Percentiles rank a stretch among this genome's conserved stretches.
phyloP scores from a whole-genome alignment of 2,888 invertebrate species.

The Thelaira solivaga region DNA sequence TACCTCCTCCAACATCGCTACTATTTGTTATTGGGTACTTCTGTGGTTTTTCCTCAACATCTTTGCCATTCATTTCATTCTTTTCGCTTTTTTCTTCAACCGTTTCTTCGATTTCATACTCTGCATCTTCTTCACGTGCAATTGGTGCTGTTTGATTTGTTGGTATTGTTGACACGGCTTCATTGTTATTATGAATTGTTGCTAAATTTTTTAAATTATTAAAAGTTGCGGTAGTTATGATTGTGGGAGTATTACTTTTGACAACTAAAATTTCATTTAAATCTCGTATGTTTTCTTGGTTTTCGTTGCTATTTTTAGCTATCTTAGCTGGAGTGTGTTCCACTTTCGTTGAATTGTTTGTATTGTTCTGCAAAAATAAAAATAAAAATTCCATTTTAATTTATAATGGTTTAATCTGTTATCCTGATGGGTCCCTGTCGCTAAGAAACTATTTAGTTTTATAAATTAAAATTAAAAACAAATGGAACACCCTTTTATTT shows the following conservation, averaged over 20 bases:
- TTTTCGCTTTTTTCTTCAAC: constrained; percentile 21
- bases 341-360: constrained; percentile 22
- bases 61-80: constrained; percentile 24
- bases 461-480: too few species aligned
- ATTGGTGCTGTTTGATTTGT: constrained; percentile 68
- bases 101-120: constrained; percentile 62
- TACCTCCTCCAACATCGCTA: constrained; percentile 40
- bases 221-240: constrained; percentile 46
- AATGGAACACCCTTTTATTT: too few species aligned
- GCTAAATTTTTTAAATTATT: constrained; percentile 55
- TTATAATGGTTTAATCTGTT: too few species aligned
- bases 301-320: constrained; percentile 49
- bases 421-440: too few species aligned
- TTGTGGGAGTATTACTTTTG: constrained; percentile 61
- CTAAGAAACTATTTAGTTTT: too few species aligned
- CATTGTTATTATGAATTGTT: constrained; percentile 68
- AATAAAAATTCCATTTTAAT: background rate
- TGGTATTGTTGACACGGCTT: constrained; percentile 47
- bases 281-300: constrained; percentile 46
- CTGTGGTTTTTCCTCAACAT: constrained; percentile 42
- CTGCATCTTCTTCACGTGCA: constrained; percentile 68
- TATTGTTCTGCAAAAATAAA: constrained; percentile 44
- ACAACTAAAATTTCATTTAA: constrained; percentile 56
- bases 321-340: constrained; percentile 58
- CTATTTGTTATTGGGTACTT: constrained; percentile 47